Evolutionary conservation across 2,797 vertebrate species (phyloP), one percentile per base, ranked within the genome.

Genomic region (Arrhamphus sclerolepis): DNA sequence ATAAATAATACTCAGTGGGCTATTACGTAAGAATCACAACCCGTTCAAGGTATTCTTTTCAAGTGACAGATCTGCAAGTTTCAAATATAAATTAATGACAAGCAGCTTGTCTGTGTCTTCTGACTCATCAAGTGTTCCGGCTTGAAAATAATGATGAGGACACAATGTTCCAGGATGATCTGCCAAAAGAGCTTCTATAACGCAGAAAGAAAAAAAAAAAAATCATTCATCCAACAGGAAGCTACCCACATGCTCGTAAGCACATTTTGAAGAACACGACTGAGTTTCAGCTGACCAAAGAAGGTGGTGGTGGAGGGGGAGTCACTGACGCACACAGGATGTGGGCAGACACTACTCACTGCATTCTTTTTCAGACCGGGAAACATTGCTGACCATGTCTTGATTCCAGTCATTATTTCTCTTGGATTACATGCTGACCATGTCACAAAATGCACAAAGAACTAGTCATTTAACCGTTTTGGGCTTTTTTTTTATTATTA

Each of bases 281-380:
- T 41, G 59, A 61, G 50, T 56, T 70, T 74, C 63, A 78, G 74
- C 68, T 77, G 77, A 68, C 70, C 56, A 57, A 67, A 75, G 48
- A 64, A 68, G 42, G 54, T 7, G 11, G 46, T 40, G 46, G 26
- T 17, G 14, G 34, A 39, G 44, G 34, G 55, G 53, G 50, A 52
- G 72, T 66, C 19, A 44, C 40, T 87, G 78, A 89, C 75, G 53
- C 77, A 84, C 63, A 44, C 70, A 83, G 85, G 82, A 90, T 75
- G 77, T 84, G 86, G 83, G 51, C 41, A 53, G 62, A 51, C 19
- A 66, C 57, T 53, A 53, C 68, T 72, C 47, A 57, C 22, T 51
- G 18, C 69, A 38, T 77, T 66, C 62, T 41, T 53, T 21, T n/a
- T 46, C 50, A 72, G 47, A 57, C 4, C n/a, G 52, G 62, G 66